phyloP scores from a whole-genome alignment of 2,113 vertebrate species.

The Myanophis thanlyinensis region DNA sequence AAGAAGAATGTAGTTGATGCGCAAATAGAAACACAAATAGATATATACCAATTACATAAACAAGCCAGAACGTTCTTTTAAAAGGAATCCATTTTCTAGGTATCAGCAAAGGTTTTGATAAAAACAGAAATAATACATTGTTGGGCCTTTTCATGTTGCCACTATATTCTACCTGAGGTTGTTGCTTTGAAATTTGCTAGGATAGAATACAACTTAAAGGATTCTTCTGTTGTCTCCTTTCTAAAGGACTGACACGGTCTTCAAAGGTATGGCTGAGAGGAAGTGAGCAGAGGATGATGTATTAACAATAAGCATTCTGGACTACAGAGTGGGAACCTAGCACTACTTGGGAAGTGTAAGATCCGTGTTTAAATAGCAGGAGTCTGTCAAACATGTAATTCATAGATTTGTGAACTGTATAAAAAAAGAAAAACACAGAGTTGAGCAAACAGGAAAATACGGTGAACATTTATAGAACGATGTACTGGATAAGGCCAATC shows the following conservation, averaged over 20 bases:
- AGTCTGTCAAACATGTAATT: not conserved
- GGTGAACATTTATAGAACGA: not conserved
- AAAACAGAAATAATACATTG: not conserved
- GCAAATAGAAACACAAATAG: not conserved
- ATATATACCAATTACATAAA: not conserved
- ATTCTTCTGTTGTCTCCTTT: conserved; percentile 8
- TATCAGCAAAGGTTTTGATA: not conserved
- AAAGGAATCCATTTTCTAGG: not conserved
- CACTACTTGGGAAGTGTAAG: not conserved
- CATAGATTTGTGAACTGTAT: not conserved
- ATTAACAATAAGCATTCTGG: not conserved
- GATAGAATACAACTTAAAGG: conserved; percentile 14
- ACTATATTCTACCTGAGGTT: conserved; percentile 3
- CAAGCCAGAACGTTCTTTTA: not conserved
- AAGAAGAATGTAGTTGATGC: not conserved
- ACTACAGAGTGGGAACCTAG: not conserved
- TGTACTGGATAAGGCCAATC: not conserved
- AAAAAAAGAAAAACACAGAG: not conserved
- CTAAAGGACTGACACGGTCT: not conserved
- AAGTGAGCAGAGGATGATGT: not conserved
- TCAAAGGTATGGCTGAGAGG: not conserved
- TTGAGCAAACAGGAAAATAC: not conserved
- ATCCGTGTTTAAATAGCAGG: not conserved
- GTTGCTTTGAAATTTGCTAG: conserved; percentile 24
- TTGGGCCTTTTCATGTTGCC: not conserved